A percentile compares a stretch with the other conserved stretches of the same genome.
phyloP scores from a whole-genome alignment of 2,797 vertebrate species.

The Darevskia mixta region DNA sequence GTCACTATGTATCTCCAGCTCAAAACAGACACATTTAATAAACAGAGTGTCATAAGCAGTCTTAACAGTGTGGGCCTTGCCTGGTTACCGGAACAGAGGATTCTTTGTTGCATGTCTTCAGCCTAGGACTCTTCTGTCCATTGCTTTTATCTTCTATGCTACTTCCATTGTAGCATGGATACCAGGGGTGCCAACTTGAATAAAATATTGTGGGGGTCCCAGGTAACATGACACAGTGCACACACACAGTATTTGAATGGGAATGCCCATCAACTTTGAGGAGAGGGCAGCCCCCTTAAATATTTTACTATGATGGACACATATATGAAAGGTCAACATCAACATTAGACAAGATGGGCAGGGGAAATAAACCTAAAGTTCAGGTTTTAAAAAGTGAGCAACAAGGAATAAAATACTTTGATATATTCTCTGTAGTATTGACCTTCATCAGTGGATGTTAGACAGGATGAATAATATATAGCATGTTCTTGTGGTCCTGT shows the following conservation, averaged over 20 bases:
- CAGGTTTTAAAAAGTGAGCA: background rate
- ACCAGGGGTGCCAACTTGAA: background rate
- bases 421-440: background rate
- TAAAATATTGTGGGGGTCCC: no score
- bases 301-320: no score
- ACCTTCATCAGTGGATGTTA: background rate
- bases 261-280: no score
- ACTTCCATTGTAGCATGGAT: background rate
- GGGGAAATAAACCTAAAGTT: no score
- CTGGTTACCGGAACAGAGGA: background rate
- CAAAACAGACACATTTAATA: background rate
- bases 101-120: background rate
- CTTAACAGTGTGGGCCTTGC: no score
- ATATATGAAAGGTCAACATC: background rate
- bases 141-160: background rate
- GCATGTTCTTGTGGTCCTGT: background rate
- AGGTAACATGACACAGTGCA: no score
- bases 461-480: background rate
- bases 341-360: background rate
- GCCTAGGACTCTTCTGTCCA: background rate
- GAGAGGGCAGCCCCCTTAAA: no score
- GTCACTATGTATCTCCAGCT: background rate
- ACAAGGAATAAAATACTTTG: background rate
- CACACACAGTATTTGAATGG: no score
- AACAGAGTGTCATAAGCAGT: no score